Evolutionary conservation across 2,888 invertebrate genomes (phyloP), one percentile per base, ranked within the genome.

Genomic region (Eledone cirrhosa): DNA sequence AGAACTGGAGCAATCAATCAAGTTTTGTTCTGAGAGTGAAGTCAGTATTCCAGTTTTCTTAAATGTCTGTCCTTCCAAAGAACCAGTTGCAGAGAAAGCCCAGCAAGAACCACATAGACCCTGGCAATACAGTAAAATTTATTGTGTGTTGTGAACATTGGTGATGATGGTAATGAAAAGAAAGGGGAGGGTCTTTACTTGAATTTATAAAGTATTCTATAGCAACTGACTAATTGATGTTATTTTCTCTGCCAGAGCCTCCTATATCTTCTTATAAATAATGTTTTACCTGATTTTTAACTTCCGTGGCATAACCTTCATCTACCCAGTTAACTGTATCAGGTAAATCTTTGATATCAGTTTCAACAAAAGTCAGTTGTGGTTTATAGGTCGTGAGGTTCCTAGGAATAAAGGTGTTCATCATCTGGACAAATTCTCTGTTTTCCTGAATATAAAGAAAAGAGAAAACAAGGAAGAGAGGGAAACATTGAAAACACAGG

Each of bases 41-140:
- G 94, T 91, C 85, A 95, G 91, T 81, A 92, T 92, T 0, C 94
- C 93, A 0, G 94, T 94, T 81, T 93, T 88, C 78, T 87, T 84
- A 82, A 87, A 89, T 67, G 86, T 86, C 80, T 90, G 90, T 19
- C 90, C 91, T 82, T 91, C 91, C 48, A 91, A 84, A 3, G 91
- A 87, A 5, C 90, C 98, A 77, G 97, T 97, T 33, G 88, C 76
- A 48, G 95, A 95, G 89, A 96, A 96, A 0, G 97, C 97, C 91
- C 97, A 97, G 88, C 97, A 97, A 0, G 96, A 95, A 0, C 96
- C 97, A 86, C 97, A 97, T 13, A 93, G 92, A 81, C 92, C 93
- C 93, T 97, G 96, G 48, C 80, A 48, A 29, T 19, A 14, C 63
- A 22, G 48, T 11, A 48, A 33, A 72, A 72, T 14, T 31, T n/a